Percentiles rank a stretch among this genome's conserved stretches.
These are phyloP conservation scores for Onychomys arenicola DNA, from an alignment of 2,797 vertebrate species.

Conservation along the genomic window DNA sequence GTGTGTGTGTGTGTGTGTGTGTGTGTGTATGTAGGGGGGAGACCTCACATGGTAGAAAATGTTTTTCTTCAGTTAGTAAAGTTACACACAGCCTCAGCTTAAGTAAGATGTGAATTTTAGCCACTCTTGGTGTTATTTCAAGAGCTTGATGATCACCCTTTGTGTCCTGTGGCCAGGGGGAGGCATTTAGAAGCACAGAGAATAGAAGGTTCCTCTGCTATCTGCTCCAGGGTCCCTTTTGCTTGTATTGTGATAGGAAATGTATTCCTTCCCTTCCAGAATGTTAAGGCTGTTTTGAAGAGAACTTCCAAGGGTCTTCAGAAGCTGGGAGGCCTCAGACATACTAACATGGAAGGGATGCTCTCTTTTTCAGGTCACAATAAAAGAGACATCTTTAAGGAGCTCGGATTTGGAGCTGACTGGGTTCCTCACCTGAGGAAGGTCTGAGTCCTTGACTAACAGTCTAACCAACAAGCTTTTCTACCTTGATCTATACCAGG, in stretches of 20 bases:
- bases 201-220: neutral
- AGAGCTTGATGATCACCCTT: neutral
- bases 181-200: neutral
- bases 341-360: too few relatives aligned
- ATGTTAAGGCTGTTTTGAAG: neutral
- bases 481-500: neutral
- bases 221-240: neutral
- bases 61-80: neutral
- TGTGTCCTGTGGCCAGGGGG: neutral
- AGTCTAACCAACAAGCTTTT: constrained; percentile 80
- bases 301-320: neutral
- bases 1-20: too few relatives aligned
- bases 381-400: neutral
- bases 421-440: neutral
- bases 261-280: neutral
- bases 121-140: neutral
- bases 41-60: neutral
- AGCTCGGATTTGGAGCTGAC: neutral
- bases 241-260: neutral
- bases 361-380: neutral
- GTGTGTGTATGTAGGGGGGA: too few relatives aligned
- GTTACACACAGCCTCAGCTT: neutral
- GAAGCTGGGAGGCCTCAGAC: neutral
- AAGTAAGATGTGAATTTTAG: neutral
- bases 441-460: constrained; percentile 61